phyloP scores from a whole-genome alignment of 2,888 invertebrate species.

The Pelosia muscerda region DNA sequence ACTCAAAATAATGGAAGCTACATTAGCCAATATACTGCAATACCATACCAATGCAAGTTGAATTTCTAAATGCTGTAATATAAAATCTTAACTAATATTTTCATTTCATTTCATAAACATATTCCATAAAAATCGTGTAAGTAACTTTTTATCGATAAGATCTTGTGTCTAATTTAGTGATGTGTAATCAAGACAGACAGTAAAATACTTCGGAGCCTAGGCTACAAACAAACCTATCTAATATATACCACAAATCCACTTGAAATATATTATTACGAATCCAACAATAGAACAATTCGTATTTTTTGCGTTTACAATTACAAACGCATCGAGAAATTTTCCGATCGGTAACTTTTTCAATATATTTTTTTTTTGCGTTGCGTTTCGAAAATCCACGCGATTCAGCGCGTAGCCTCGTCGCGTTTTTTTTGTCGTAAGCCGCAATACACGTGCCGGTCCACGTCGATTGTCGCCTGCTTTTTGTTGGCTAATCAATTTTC shows the following conservation, averaged over 20 bases:
- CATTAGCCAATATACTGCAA: too few relatives aligned
- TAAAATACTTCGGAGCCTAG: neutral
- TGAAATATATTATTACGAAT: constrained; percentile 29
- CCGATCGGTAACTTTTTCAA: constrained; percentile 41
- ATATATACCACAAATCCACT: constrained; percentile 17
- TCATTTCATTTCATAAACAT: too few relatives aligned
- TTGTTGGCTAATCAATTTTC: constrained; percentile 66
- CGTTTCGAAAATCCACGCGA: constrained; percentile 50
- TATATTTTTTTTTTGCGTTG: constrained; percentile 48
- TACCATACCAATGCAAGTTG: too few relatives aligned
- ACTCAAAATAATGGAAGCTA: too few relatives aligned
- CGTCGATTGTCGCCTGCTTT: constrained; percentile 59
- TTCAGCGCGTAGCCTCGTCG: constrained; percentile 44
- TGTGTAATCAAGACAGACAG: neutral
- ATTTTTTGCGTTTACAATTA: constrained; percentile 47
- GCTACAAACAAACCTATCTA: neutral
- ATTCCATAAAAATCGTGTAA: neutral
- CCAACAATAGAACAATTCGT: constrained; percentile 44
- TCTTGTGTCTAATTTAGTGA: neutral
- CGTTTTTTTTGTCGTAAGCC: constrained; percentile 51
- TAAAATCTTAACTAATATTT: too few relatives aligned
- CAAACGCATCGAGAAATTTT: constrained; percentile 47
- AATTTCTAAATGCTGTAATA: too few relatives aligned
- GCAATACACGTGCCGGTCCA: constrained; percentile 68
- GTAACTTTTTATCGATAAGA: neutral